These are phyloP conservation scores for Nemotelus nigrinus DNA, from an alignment of 2,888 invertebrate genomes.

Conservation along the genomic window DNA sequence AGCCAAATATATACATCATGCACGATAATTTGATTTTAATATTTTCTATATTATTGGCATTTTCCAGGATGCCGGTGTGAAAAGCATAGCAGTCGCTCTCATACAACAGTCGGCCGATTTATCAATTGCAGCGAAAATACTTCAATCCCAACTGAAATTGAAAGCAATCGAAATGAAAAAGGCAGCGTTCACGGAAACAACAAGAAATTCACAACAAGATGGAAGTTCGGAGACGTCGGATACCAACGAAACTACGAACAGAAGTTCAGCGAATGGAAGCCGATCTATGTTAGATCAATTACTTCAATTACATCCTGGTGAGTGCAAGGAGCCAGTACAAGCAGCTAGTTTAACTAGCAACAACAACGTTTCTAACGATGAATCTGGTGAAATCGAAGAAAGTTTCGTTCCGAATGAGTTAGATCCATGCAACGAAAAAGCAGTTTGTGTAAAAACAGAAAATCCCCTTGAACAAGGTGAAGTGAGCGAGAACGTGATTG, in stretches of 20 bases:
- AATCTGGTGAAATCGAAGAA: no score
- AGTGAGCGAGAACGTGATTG: not conserved
- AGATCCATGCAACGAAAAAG: no score
- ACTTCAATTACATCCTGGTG: constrained; percentile 31
- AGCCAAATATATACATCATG: constrained; percentile 2
- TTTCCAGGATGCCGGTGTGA: constrained; percentile 67
- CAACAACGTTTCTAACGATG: constrained; percentile 23
- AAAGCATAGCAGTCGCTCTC: constrained; percentile 78
- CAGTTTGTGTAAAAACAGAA: no score
- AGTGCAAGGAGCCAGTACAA: constrained; percentile 38
- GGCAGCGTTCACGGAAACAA: not conserved
- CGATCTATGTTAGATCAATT: constrained; percentile 50
- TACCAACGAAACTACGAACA: not conserved
- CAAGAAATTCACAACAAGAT: not conserved
- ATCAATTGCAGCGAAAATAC: constrained; percentile 41
- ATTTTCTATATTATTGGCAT: constrained; percentile 8
- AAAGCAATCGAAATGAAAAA: constrained; percentile 4
- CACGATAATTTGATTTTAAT: constrained; percentile 69
- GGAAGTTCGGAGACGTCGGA: not conserved
- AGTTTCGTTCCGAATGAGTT: no score
- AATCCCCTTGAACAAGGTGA: no score
- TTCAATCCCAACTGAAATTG: constrained; percentile 5
- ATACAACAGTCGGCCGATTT: constrained; percentile 70
- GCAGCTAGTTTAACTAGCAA: not conserved
- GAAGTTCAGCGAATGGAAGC: constrained; percentile 19